Conservation (phyloP, 1,140 invertebrate species). For the Drusus annulatus region DNA sequence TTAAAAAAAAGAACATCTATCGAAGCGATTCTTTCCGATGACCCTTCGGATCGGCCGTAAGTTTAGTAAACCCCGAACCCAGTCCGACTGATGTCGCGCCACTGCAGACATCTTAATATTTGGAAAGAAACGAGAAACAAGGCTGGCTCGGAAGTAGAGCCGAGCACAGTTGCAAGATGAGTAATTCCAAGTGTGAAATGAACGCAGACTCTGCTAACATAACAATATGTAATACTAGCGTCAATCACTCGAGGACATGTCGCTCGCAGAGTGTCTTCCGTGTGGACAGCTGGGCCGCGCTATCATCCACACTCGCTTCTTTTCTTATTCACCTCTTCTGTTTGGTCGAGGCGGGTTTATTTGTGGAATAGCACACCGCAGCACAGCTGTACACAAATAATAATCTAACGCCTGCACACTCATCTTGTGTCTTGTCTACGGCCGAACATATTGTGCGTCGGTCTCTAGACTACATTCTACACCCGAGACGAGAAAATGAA, state of each 20-base stretch:
- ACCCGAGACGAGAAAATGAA: no score
- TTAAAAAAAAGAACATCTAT: no score
- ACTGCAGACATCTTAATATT: not conserved
- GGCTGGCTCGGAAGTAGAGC: not conserved
- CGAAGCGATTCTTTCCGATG: no score
- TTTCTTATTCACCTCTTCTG: not conserved
- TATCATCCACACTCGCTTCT: no score
- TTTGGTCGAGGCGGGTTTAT: not conserved
- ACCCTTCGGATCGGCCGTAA: no score
- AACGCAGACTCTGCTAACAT: conserved; percentile 15
- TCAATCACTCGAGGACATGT: conserved; percentile 18
- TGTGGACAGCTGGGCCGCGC: not conserved
- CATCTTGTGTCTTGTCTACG: not conserved
- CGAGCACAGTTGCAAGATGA: not conserved
- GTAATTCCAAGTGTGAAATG: conserved; percentile 19
- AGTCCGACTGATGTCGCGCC: not conserved
- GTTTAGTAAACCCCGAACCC: no score
- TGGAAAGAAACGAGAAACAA: no score
- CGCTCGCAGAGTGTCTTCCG: conserved; percentile 13
- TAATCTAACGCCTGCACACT: not conserved
- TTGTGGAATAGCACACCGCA: conserved; percentile 14
- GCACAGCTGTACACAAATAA: not conserved
- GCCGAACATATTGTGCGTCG: not conserved
- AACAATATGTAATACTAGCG: not conserved
- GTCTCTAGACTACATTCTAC: no score